Evolutionary conservation across 2,888 invertebrate genomes (phyloP), one percentile per base, ranked within the genome.

Genomic region (Drosophila suboccidentalis): DNA sequence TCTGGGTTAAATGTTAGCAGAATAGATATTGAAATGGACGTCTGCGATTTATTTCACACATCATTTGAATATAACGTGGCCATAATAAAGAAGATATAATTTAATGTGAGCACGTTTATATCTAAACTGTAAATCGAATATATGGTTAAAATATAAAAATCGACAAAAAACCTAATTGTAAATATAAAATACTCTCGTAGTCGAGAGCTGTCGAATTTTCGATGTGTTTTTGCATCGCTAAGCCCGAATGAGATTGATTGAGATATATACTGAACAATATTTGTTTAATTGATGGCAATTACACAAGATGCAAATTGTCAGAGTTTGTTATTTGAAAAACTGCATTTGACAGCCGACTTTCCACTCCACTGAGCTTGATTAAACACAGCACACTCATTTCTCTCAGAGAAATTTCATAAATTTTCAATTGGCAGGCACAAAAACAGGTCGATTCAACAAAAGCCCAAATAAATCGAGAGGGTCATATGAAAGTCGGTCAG

Each of bases 341-440:
- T 32, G 46, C 53, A 34, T 54, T 54, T 41, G 67, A 66, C 75
- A 75, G 34, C 34, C 32, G 55, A 49, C 34, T 66, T 69, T 55
- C 26, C 46, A 57, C 34, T 47, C 34, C 46, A 57, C 34, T 47
- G 34, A 70, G 26, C 44, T 71, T 62, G 63, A 73, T 69, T 68
- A 62, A 58, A 54, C 32, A 53, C 43, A 47, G 54, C 41, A 64
- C 61, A 61, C 61, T 46, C 61, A 69, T 78, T 75, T 70, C 76
- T 53, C 63, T 39, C 51, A 62, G 26, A n/a, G 39, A 43, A 41
- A 62, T 63, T 72, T 61, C 71, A 82, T 82, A 69, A 67, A 75
- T 78, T 62, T 72, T 63, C 66, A 65, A 79, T 74, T 66, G 76
- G 26, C 64, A 54, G 58, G 58, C 49, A 64, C 15, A 36, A 55